A percentile compares a stretch with the other conserved stretches of the same genome.
These are phyloP conservation scores for Heliconius hortense DNA, from an alignment of 2,888 invertebrate species.

Conservation along the genomic window DNA sequence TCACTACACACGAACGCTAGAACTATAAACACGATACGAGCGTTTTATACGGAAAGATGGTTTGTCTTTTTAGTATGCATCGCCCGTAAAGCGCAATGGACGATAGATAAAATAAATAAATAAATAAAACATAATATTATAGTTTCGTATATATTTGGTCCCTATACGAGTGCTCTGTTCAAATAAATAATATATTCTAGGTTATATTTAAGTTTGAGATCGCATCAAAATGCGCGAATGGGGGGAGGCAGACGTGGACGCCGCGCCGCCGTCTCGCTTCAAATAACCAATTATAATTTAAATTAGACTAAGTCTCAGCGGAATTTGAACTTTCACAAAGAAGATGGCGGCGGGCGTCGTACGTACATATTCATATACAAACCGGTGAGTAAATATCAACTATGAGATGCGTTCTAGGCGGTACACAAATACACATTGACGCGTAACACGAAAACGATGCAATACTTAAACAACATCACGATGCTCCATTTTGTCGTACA, in stretches of 20 bases:
- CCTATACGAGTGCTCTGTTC: constrained; percentile 49
- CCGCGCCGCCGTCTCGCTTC: constrained; percentile 32
- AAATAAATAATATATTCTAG: constrained; percentile 39
- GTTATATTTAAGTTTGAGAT: constrained; percentile 40
- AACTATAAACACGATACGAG: constrained; percentile 50
- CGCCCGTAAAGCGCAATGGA: constrained; percentile 47
- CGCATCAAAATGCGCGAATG: constrained; percentile 40
- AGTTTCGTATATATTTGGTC: constrained; percentile 51
- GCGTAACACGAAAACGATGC: constrained; percentile 55
- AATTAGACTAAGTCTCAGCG: constrained; percentile 40
- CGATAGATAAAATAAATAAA: constrained; percentile 32
- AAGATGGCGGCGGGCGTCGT: constrained; percentile 34
- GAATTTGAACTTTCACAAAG: constrained; percentile 35
- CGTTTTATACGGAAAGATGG: constrained; percentile 56
- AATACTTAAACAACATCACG: constrained; percentile 51
- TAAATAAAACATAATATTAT: constrained; percentile 38
- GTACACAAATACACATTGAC: constrained; percentile 30
- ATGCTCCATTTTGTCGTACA: constrained; percentile 55
- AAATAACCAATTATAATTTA: constrained; percentile 33
- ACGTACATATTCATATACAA: constrained; percentile 1
- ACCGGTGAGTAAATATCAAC: constrained; percentile 30
- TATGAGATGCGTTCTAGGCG: constrained; percentile 38
- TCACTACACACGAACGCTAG: constrained; percentile 62
- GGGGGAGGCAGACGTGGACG: constrained; percentile 32
- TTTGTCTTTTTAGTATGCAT: constrained; percentile 70